Conservation (phyloP, 2,113 vertebrate species). For the Chamaetylas fuelleborni region DNA sequence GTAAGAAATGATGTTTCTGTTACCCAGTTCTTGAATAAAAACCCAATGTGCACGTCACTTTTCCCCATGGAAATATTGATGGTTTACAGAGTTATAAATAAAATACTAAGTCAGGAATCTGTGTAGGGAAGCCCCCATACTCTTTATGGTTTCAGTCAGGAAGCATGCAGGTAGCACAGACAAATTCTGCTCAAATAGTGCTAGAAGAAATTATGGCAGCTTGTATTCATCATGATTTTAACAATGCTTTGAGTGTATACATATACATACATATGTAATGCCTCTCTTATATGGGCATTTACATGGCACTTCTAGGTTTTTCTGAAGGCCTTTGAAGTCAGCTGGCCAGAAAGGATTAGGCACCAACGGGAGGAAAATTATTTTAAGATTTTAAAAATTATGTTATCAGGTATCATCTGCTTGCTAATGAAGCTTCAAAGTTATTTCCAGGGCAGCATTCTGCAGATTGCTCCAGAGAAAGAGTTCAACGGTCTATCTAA, state of each 20-base stretch:
- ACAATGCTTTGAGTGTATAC: neutral
- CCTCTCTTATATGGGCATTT: neutral
- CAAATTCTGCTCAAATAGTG: neutral
- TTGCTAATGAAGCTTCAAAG: constrained; percentile 77
- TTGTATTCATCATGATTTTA: neutral
- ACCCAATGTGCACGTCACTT: neutral
- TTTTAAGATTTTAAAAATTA: constrained; percentile 55
- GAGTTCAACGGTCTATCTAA: neutral
- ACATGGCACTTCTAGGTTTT: neutral
- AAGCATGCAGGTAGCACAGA: neutral
- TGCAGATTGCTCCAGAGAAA: constrained; percentile 60
- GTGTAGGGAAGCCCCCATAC: constrained; percentile 42
- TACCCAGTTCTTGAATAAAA: neutral
- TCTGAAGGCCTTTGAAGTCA: constrained; percentile 41
- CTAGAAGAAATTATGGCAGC: neutral
- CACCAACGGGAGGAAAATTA: constrained; percentile 14
- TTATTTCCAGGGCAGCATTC: constrained; percentile 55
- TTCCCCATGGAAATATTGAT: constrained; percentile 56
- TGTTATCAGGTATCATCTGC: constrained; percentile 60
- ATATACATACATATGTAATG: neutral
- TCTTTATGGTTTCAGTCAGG: constrained; percentile 1
- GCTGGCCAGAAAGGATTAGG: constrained; percentile 25
- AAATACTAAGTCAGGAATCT: constrained; percentile 41
- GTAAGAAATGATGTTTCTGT: neutral
- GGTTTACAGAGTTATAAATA: constrained; percentile 27